phyloP scores from a whole-genome alignment of 2,113 vertebrate species.

The Pituophis catenifer region DNA sequence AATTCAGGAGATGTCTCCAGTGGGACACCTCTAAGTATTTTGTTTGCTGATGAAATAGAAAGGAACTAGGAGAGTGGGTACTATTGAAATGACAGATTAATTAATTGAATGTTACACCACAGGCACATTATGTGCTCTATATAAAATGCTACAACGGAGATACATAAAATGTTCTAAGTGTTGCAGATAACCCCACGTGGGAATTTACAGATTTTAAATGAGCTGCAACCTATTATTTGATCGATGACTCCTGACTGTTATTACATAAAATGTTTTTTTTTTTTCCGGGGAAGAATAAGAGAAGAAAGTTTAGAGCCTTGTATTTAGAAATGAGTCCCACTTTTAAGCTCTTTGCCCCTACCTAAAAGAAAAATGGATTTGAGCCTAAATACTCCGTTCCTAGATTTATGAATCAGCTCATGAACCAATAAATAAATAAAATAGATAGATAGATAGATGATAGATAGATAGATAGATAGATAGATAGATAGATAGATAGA shows the following conservation, averaged over 20 bases:
- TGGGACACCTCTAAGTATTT: slow-evolving; percentile 27
- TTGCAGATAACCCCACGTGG: slow-evolving; percentile 17
- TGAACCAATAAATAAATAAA: not conserved
- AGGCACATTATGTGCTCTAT: not conserved
- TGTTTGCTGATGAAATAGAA: not conserved
- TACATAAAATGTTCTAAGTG: slow-evolving; percentile 45
- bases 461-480: too few species aligned
- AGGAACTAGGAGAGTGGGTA: not conserved
- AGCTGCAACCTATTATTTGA: slow-evolving; percentile 49
- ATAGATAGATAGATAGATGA: not conserved
- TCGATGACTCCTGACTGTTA: slow-evolving; percentile 21
- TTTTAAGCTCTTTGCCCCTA: not conserved
- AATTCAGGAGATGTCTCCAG: slow-evolving; percentile 2
- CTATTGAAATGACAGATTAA: slow-evolving; percentile 23
- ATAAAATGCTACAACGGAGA: slow-evolving; percentile 42
- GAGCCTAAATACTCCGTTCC: slow-evolving; percentile 16
- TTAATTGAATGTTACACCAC: slow-evolving; percentile 28
- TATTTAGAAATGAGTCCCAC: not conserved
- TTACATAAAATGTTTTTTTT: not conserved
- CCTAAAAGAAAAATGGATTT: not conserved
- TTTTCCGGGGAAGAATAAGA: not conserved
- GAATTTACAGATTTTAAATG: slow-evolving; percentile 56
- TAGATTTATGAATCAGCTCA: slow-evolving; percentile 25
- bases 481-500: too few species aligned
- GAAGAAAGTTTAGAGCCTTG: not conserved